Conservation (phyloP, 35 echinoderm and acorn worm species). For the Ophiothrix spiculata region DNA sequence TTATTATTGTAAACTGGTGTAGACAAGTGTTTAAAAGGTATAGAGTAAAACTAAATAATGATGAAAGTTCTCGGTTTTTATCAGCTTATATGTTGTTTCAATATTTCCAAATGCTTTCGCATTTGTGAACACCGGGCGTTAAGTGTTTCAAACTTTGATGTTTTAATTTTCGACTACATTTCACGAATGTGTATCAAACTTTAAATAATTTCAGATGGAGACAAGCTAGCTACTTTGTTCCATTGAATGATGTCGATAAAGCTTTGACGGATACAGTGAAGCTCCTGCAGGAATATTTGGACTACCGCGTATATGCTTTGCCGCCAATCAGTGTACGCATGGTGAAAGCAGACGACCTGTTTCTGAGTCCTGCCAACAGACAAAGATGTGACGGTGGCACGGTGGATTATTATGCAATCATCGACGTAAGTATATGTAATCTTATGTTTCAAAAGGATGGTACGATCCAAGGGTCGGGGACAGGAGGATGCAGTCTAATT, state of each 20-base stretch:
- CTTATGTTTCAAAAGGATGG: too few species aligned
- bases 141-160: too few species aligned
- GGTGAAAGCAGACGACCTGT: slow-evolving; percentile 85
- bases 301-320: slow-evolving; percentile 70
- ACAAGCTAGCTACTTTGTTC: slow-evolving; percentile 79
- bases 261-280: slow-evolving; percentile 69
- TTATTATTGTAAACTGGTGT: too few species aligned
- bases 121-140: too few species aligned
- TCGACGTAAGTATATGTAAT: slow-evolving; percentile 92
- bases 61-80: too few species aligned
- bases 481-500: too few species aligned
- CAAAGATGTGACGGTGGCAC: slow-evolving; percentile 45
- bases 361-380: slow-evolving; percentile 75
- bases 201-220: slow-evolving; percentile 59
- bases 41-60: too few species aligned
- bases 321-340: slow-evolving; percentile 77
- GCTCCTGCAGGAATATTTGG: slow-evolving; percentile 68
- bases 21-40: too few species aligned
- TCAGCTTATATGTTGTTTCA: too few species aligned
- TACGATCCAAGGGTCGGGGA: too few species aligned
- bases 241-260: slow-evolving; percentile 49
- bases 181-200: slow-evolving; percentile 18
- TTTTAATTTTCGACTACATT: too few species aligned
- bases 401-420: slow-evolving; percentile 60
- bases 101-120: too few species aligned